phyloP scores from a whole-genome alignment of 1,140 invertebrate genomes.

The Heliconius himera region DNA sequence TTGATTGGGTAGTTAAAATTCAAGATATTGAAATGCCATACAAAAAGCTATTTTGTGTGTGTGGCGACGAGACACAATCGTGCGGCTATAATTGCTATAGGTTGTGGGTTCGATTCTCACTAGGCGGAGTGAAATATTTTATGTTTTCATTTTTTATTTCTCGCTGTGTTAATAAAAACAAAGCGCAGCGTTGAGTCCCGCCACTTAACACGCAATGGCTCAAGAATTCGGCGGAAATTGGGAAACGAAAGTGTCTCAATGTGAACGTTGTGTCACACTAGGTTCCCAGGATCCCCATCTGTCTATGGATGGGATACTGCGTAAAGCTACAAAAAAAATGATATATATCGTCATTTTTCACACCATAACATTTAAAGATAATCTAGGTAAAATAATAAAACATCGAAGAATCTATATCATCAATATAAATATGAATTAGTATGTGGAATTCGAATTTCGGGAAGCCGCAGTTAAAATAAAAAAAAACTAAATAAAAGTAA shows the following conservation, averaged over 20 bases:
- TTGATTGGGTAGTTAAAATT: background rate
- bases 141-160: background rate
- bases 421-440: too few species aligned
- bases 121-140: background rate
- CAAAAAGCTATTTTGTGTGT: too few species aligned
- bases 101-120: background rate
- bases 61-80: too few species aligned
- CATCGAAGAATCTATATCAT: too few species aligned
- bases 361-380: too few species aligned
- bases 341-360: too few species aligned
- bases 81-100: too few species aligned
- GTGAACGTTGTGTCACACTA: background rate
- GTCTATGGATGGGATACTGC: background rate
- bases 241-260: background rate
- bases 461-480: background rate
- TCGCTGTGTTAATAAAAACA: background rate
- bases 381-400: too few species aligned
- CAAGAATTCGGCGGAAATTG: too few species aligned
- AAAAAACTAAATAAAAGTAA: background rate
- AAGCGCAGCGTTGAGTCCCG: background rate
- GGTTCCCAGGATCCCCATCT: background rate
- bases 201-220: too few species aligned
- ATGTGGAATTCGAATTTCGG: too few species aligned
- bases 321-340: background rate
- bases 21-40: too few species aligned